Base-by-base conservation (phyloP, 2,113 vertebrate species). In the Carettochelys insculpta region DNA sequence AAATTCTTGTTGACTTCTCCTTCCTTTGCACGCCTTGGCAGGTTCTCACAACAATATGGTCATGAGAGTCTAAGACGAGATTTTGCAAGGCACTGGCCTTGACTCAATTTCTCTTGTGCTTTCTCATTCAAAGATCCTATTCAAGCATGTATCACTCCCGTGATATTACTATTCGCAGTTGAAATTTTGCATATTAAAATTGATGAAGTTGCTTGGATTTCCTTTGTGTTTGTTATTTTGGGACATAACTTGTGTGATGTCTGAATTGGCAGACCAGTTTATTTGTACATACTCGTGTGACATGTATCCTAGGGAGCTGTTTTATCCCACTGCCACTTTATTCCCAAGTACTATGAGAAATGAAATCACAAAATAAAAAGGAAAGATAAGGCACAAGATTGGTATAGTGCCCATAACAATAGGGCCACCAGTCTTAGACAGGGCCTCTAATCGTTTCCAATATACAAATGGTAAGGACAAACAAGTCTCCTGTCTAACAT, bases 321-420 rank as follows among this genome's bases (percentile, higher is more conserved):
- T 87, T 92, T 95, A 88, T 93, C 9, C 34, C 17, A 6, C 61
- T 61, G 34, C 31, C 61, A 65, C 61, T 31, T 16, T n/a, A n/a
- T 3, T 65, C 80, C 91, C 82, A 93, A 80, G 88, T 88, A 87
- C 79, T 95, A 91, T 91, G 16, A 31, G 51, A 94, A 93, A 86
- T 41, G 25, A 54, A 89, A 34, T 94, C 80, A 53, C 11, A 48
- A 79, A 1, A 7, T 6, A 77, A 81, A 56, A 88, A 82, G 82
- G 79, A 19, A 1, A 53, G 53, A 83, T 20, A 19, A 87, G 61
- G 22, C n/a, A 73, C 45, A 77, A 80, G 80, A 51, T 31, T 34
- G 85, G 58, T n/a, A 20, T 20, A 65, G 34, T n/a, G 34, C 34
- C 16, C 34, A 65, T 16, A 7, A n/a, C 14, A n/a, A 17, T 19